Conservation (phyloP, 2,888 invertebrate genomes). For the Chelonus formosanus region DNA sequence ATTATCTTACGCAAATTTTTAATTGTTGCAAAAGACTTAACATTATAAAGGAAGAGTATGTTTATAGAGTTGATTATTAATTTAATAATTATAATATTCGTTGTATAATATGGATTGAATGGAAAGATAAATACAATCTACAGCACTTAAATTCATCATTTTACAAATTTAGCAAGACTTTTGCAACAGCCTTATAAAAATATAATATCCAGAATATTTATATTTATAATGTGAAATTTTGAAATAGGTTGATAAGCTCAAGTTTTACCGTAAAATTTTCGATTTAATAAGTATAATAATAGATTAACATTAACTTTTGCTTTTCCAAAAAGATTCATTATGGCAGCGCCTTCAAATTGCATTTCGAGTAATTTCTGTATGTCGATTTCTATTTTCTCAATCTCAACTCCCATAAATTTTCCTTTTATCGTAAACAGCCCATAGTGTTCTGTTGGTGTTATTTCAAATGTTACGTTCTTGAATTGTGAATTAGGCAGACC, state of each 20-base stretch:
- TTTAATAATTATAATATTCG: no score
- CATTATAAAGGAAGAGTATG: no score
- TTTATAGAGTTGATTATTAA: no score
- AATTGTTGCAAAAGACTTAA: no score
- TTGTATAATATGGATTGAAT: no score
- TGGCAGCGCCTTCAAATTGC: slow-evolving; percentile 79
- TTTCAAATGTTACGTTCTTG: slow-evolving; percentile 80
- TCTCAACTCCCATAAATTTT: slow-evolving; percentile 79
- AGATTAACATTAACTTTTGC: slow-evolving; percentile 82
- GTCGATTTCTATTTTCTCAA: slow-evolving; percentile 77
- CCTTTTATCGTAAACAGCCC: slow-evolving; percentile 77
- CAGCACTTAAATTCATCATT: no score
- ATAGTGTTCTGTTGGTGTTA: slow-evolving; percentile 72
- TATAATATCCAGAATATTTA: no score
- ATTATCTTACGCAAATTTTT: no score
- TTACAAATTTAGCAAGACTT: no score
- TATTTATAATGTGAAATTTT: not conserved
- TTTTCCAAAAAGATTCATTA: slow-evolving; percentile 82
- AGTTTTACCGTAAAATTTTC: slow-evolving; percentile 77
- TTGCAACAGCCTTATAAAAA: no score
- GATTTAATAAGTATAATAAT: slow-evolving; percentile 77
- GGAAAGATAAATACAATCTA: no score
- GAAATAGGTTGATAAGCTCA: slow-evolving; percentile 35
- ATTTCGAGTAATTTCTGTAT: slow-evolving; percentile 78
- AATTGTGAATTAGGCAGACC: slow-evolving; percentile 75